Percentiles rank a stretch among this genome's conserved stretches.
Conservation (phyloP, 2,113 vertebrate species). For the Sarotherodon lohbergeri region DNA sequence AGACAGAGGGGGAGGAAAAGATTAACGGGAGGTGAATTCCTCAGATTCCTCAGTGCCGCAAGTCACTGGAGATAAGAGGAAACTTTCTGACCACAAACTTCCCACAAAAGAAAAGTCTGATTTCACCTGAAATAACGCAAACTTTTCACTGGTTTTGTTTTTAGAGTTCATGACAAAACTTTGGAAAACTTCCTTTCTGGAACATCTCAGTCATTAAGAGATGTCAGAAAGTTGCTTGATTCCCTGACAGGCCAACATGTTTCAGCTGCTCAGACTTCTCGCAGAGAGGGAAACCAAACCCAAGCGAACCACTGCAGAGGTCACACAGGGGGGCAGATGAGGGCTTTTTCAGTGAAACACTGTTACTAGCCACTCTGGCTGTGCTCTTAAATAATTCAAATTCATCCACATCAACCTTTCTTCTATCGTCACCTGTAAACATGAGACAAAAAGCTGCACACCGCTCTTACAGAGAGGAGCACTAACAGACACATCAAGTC, state of each 20-base stretch:
- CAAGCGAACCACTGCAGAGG: not conserved
- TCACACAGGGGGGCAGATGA: not conserved
- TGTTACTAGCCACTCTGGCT: not conserved
- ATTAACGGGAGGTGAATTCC: conserved; percentile 26
- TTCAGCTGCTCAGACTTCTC: not conserved
- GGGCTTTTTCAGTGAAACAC: not conserved
- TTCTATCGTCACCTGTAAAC: too few species aligned
- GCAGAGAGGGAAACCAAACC: not conserved
- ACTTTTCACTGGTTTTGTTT: not conserved
- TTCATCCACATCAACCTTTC: too few species aligned
- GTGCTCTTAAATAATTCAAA: too few species aligned
- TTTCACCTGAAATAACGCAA: not conserved
- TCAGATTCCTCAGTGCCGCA: conserved; percentile 17
- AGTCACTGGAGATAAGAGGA: not conserved
- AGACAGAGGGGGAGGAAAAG: not conserved
- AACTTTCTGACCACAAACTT: not conserved
- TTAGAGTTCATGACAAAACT: not conserved
- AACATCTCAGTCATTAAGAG: not conserved
- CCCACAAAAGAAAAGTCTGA: not conserved
- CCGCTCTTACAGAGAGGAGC: not conserved
- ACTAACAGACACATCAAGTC: not conserved
- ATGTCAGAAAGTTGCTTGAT: not conserved
- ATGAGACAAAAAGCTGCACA: not conserved
- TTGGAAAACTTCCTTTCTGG: not conserved
- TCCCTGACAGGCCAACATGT: not conserved